Evolutionary conservation across 2,888 invertebrate genomes (phyloP).

Genomic region (Hydraecia micacea): DNA sequence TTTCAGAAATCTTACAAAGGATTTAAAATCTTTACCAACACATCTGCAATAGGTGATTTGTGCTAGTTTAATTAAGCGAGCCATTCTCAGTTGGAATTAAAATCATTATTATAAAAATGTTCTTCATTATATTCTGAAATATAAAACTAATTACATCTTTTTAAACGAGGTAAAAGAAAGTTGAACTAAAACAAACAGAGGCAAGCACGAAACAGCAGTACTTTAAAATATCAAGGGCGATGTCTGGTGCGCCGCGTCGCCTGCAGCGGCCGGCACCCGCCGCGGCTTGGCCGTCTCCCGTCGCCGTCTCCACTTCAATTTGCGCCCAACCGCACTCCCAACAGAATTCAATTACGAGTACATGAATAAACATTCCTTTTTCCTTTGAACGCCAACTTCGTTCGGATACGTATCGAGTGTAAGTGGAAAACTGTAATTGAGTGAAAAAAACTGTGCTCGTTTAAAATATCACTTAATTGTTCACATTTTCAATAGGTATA

Average conservation of each 20-base stretch:
- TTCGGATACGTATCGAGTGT: slow-evolving; percentile 58
- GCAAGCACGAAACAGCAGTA: slow-evolving; percentile 24
- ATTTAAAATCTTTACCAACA: slow-evolving; percentile 25
- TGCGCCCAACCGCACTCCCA: slow-evolving; percentile 70
- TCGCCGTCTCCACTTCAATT: slow-evolving; percentile 73
- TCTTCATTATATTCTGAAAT: slow-evolving; percentile 11
- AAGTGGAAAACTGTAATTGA: slow-evolving; percentile 60
- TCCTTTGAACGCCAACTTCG: slow-evolving; percentile 54
- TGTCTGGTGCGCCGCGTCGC: slow-evolving; percentile 41
- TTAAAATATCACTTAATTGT: slow-evolving; percentile 41
- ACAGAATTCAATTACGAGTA: slow-evolving; percentile 76
- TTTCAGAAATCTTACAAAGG: slow-evolving; percentile 30
- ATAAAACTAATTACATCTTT: slow-evolving; percentile 1
- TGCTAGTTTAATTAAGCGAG: slow-evolving; percentile 22
- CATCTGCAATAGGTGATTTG: slow-evolving; percentile 8
- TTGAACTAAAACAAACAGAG: slow-evolving; percentile 28
- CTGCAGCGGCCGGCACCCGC: slow-evolving; percentile 50
- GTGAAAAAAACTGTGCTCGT: slow-evolving; percentile 37
- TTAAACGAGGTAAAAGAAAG: neutral
- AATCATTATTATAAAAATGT: slow-evolving; percentile 24
- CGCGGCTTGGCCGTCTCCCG: slow-evolving; percentile 48
- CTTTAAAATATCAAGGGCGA: slow-evolving; percentile 50
- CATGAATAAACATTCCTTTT: slow-evolving; percentile 77
- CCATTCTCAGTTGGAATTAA: slow-evolving; percentile 3
- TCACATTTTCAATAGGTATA: slow-evolving; percentile 27